These are phyloP conservation scores for Dendrocincla fuliginosa DNA, from an alignment of 2,797 vertebrate species.

Conservation along the genomic window DNA sequence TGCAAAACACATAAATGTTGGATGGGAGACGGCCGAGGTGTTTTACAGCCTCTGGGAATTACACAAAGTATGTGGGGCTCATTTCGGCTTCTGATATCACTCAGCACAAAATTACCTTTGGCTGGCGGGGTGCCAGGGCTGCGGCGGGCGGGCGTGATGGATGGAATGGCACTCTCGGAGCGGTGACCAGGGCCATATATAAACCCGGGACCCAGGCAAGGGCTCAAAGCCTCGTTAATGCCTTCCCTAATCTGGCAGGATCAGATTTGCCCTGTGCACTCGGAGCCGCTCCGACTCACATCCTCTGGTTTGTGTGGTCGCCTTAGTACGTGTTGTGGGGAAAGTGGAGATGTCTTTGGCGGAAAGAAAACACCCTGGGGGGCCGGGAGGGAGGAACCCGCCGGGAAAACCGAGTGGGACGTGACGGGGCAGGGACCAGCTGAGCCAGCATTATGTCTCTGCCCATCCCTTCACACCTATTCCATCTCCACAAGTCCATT, in stretches of 20 bases:
- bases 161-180: slow-evolving; percentile 44
- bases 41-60: slow-evolving; percentile 71
- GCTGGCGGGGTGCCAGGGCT: slow-evolving; percentile 48
- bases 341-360: background rate
- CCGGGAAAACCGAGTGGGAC: background rate
- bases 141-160: slow-evolving; percentile 35
- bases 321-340: background rate
- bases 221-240: slow-evolving; percentile 59
- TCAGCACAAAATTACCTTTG: slow-evolving; percentile 70
- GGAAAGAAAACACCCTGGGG: background rate
- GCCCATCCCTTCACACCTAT: background rate
- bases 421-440: background rate
- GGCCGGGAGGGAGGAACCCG: background rate
- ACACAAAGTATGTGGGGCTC: slow-evolving; percentile 54
- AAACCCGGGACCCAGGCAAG: slow-evolving; percentile 37
- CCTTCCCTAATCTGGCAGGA: slow-evolving; percentile 66
- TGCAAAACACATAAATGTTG: slow-evolving; percentile 69
- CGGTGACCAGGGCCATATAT: background rate
- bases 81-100: slow-evolving; percentile 67
- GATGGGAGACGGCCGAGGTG: slow-evolving; percentile 67
- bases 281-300: background rate
- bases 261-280: slow-evolving; percentile 11
- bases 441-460: background rate
- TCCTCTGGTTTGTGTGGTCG: slow-evolving; percentile 46
- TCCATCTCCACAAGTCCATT: background rate